Evolutionary conservation across 2,797 vertebrate genomes (phyloP).

Genomic region (Crotalus adamanteus): DNA sequence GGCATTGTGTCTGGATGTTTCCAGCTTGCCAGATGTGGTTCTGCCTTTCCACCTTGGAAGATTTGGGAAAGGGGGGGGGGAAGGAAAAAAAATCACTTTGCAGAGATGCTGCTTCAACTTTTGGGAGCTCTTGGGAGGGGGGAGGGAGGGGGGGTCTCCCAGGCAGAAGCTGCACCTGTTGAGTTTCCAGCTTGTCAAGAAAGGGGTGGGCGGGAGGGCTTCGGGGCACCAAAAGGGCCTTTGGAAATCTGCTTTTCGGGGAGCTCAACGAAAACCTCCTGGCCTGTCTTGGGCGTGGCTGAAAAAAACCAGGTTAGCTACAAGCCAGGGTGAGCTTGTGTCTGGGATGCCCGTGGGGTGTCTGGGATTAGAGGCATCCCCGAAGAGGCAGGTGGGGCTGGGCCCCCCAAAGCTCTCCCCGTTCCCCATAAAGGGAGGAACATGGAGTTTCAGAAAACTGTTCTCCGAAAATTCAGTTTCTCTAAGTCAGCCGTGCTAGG

Average conservation of each 20-base stretch:
- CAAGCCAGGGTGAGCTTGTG: neutral
- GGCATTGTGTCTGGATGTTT: neutral
- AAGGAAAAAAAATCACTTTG: no score
- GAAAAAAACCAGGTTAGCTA: neutral
- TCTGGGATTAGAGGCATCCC: neutral
- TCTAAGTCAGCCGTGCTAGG: no score
- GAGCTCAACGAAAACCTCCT: no score
- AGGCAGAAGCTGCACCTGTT: neutral
- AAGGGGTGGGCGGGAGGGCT: no score
- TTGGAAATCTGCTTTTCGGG: no score
- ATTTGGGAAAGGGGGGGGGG: neutral
- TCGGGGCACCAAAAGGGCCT: neutral
- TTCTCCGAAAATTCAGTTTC: neutral
- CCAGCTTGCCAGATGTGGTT: no score
- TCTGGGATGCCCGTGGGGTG: neutral
- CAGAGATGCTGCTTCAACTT: neutral
- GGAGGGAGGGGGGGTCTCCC: neutral
- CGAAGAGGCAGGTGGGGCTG: accelerated
- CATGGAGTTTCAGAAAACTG: neutral
- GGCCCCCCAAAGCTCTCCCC: neutral
- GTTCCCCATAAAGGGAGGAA: neutral
- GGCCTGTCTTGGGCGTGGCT: neutral
- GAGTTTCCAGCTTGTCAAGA: neutral
- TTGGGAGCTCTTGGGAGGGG: neutral
- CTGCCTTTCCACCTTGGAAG: no score